Conservation (phyloP, 1,140 invertebrate genomes). For the Mesaphorura yosii region DNA sequence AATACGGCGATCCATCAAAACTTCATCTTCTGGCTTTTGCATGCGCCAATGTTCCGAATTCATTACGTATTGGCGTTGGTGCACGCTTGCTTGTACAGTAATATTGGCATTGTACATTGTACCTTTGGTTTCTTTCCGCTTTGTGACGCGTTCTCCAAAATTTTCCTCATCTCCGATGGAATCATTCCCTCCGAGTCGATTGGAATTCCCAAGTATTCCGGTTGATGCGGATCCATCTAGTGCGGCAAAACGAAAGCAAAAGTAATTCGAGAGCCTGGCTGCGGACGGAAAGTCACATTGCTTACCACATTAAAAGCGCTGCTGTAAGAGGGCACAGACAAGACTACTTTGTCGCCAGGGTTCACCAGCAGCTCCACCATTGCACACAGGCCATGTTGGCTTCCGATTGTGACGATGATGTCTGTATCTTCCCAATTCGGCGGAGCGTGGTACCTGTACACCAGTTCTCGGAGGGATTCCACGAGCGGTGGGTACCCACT, state of each 20-base stretch:
- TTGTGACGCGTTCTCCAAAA: conserved; percentile 27
- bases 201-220: conserved; percentile 33
- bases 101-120: background rate
- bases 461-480: conserved; percentile 50
- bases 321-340: conserved; percentile 56
- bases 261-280: background rate
- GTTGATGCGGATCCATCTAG: conserved; percentile 35
- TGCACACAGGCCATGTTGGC: conserved; percentile 64
- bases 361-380: conserved; percentile 52
- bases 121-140: conserved; percentile 35
- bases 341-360: conserved; percentile 55
- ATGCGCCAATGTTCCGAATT: no score
- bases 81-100: no score
- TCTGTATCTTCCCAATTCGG: conserved; percentile 49
- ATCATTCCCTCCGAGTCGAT: conserved; percentile 36
- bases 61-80: no score
- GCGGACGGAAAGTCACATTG: conserved; percentile 25
- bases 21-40: no score
- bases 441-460: conserved; percentile 51
- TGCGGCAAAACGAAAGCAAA: conserved; percentile 12
- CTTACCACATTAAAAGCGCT: conserved; percentile 56
- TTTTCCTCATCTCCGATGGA: conserved; percentile 32
- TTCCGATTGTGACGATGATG: conserved; percentile 55
- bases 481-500: conserved; percentile 57
- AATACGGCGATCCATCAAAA: no score